phyloP scores from a whole-genome alignment of 1,140 invertebrate genomes.

The Octopus bimaculoides region DNA sequence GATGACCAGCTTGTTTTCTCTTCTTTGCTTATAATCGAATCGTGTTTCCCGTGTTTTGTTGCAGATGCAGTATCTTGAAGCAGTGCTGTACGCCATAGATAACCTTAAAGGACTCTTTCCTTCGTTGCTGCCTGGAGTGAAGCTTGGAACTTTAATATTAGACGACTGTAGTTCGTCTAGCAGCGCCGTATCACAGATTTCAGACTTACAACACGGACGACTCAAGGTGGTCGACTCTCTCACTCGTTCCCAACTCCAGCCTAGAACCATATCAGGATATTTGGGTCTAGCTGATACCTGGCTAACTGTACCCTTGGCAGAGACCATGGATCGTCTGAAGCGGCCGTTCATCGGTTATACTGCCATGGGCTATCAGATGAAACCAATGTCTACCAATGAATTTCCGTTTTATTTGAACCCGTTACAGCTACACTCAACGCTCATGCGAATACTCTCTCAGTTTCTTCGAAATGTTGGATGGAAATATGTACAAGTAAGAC shows the following conservation, averaged over 20 bases:
- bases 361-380: constrained; percentile 48
- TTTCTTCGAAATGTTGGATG: constrained; percentile 40
- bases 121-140: constrained; percentile 61
- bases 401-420: constrained; percentile 76
- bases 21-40: no score
- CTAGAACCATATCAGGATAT: constrained; percentile 39
- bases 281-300: constrained; percentile 28
- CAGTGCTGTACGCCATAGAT: constrained; percentile 77
- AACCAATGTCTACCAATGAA: constrained; percentile 59
- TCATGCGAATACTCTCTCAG: constrained; percentile 69
- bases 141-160: constrained; percentile 61
- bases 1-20: no score
- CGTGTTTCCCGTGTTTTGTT: not conserved
- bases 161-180: constrained; percentile 44
- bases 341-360: constrained; percentile 78
- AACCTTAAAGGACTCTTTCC: constrained; percentile 64
- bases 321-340: constrained; percentile 61
- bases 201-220: constrained; percentile 32
- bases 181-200: constrained; percentile 27
- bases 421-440: constrained; percentile 74
- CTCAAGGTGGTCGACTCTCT: constrained; percentile 29
- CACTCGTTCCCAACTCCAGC: constrained; percentile 33
- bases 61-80: constrained; percentile 70
- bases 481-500: constrained; percentile 29
- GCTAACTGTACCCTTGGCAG: constrained; percentile 37